Base-by-base conservation (phyloP, 2,797 vertebrate species). In the Leptoclinus maculatus region DNA sequence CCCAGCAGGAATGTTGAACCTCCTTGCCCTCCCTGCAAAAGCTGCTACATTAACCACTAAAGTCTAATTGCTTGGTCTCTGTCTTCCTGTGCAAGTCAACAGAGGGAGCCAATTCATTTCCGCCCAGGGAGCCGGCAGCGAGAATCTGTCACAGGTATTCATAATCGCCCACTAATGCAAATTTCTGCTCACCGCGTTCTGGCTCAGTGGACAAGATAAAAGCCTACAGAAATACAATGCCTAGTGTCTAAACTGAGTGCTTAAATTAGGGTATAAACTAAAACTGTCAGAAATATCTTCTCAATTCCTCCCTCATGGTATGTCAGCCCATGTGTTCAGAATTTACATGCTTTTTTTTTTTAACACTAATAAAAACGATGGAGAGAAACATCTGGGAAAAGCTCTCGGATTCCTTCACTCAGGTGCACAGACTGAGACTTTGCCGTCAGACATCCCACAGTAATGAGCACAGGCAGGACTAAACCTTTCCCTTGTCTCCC, bases 91-190 rank as follows among this genome's bases (percentile, higher is more conserved):
- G 92, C 88, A 73, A 94, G 93, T 93, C 94, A 94, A 94, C 93
- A 94, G 89, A 92, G 92, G 93, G 90, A 95, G 93, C 92, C 93
- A 92, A 94, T 95, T 96, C 94, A 94, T 95, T 95, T 95, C 91
- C 88, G 90, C 92, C 93, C 92, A 91, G 92, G 93, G 93, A 94
- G 94, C 90, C 88, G 74, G 88, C 78, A 91, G 79, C 91, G 90
- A 93, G 92, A 91, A 95, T 95, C 95, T 95, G 95, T 95, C 95
- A 95, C 93, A 95, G 94, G 94, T 94, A 95, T 95, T 95, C 95
- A 95, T 95, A 95, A 95, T 95, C 93, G 93, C 91, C 92, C 93
- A 92, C 93, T 95, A 95, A 95, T 95, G 94, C 93, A 94, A 95
- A 95, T 95, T 94, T 94, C 88, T 88, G 87, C 93, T 93, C 90